Evolutionary conservation across 2,888 invertebrate species (phyloP), one percentile per base, ranked within the genome.

Genomic region (Fabriciana adippe): DNA sequence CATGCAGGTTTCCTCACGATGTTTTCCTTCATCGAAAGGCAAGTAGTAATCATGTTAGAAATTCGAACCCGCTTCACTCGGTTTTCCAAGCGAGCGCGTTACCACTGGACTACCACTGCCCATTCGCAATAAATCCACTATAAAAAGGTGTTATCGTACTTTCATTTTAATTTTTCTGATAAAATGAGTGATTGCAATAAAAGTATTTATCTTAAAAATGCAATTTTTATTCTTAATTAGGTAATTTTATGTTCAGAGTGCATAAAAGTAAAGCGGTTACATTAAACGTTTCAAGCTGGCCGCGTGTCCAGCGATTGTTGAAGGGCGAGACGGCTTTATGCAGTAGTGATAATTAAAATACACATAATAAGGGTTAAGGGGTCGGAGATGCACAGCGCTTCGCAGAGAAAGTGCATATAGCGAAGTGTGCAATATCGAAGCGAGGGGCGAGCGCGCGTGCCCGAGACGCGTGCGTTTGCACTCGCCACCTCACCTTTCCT

Each of bases 401-500:
- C 55, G 55, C 61, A 56, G 70, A 73, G 75, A 75, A 75, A 75
- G 75, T 73, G 71, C 75, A 69, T 60, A 64, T n/a, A 66, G 66
- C 53, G 65, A 68, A 72, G 72, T 70, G 68, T 66, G 68, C 62
- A 64, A 62, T 45, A 61, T 21, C 51, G 56, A 53, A 47, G 60
- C 70, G 51, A 71, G 73, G 73, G 75, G 73, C 73, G 73, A 73
- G 74, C 68, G 45, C 74, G 66, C 78, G 75, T 76, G 75, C 70
- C 54, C n/a, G 57, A 45, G 69, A 47, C 71, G 67, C 64, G 71
- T 62, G 64, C 68, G 68, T 48, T 59, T 70, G 67, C 68, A 67
- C 48, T 68, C 67, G 59, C 48, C 59, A 48, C 59, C 59, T 59
- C 26, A 59, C 59, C 59, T 59, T 59, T 26, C 47, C 47, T 26